These are phyloP conservation scores for Agrenia bidenticulata DNA, from an alignment of 2,888 invertebrate genomes.

Conservation along the genomic window DNA sequence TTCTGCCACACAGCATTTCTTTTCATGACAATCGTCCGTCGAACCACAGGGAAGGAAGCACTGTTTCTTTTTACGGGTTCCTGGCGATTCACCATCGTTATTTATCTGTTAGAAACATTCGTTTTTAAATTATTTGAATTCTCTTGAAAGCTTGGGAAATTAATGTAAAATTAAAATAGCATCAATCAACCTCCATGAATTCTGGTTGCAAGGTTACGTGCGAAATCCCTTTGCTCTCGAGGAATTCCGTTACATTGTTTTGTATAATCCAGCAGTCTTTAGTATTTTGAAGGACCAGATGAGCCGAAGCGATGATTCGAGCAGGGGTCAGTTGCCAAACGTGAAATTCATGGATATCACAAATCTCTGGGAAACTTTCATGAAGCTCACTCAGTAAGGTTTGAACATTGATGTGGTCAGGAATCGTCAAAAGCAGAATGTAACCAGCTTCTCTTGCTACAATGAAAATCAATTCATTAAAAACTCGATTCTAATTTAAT, in stretches of 20 bases:
- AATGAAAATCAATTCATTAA: constrained; percentile 55
- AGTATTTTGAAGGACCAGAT: constrained; percentile 72
- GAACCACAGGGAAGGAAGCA: constrained; percentile 51
- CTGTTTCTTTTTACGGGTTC: constrained; percentile 28
- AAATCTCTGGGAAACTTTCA: constrained; percentile 68
- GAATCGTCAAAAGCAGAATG: constrained; percentile 88
- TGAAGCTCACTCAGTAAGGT: constrained; percentile 67
- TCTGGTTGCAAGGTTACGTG: constrained; percentile 86
- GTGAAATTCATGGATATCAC: constrained; percentile 82
- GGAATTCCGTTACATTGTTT: constrained; percentile 61
- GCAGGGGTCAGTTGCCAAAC: constrained; percentile 82
- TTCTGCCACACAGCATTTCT: constrained; percentile 39
- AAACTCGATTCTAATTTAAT: neutral
- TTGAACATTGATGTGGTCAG: constrained; percentile 79
- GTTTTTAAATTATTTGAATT: neutral
- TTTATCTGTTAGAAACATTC: neutral
- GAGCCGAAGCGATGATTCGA: constrained; percentile 79
- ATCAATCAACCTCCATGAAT: constrained; percentile 59
- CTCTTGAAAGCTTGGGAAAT: too few relatives aligned
- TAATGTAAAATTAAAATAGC: neutral
- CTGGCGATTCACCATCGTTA: constrained; percentile 6
- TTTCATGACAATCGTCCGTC: constrained; percentile 42
- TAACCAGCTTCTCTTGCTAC: constrained; percentile 88
- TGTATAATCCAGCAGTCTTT: constrained; percentile 57
- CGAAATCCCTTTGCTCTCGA: constrained; percentile 76